phyloP scores from a whole-genome alignment of 2,888 invertebrate genomes.

The Oscheius onirici region DNA sequence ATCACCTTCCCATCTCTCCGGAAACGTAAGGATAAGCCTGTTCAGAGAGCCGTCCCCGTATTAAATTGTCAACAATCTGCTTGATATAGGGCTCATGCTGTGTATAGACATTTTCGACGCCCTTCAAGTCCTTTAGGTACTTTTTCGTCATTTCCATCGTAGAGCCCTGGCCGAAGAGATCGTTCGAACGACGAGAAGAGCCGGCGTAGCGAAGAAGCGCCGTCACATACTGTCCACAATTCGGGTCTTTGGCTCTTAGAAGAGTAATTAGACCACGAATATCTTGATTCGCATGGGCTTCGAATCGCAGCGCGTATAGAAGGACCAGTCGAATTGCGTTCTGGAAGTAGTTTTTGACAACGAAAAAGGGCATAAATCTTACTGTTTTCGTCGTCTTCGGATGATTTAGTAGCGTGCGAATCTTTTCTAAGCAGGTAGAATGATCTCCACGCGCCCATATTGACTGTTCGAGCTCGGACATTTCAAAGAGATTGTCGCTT shows the following conservation, averaged over 20 bases:
- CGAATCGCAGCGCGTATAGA: conserved; percentile 91
- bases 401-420: conserved; percentile 83
- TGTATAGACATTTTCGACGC: conserved; percentile 98
- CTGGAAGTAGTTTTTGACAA: conserved; percentile 42
- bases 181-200: conserved; percentile 81
- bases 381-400: conserved; percentile 75
- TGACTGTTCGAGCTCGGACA: conserved; percentile 82
- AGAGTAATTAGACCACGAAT: conserved; percentile 81
- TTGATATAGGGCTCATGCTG: conserved; percentile 92
- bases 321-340: conserved; percentile 87
- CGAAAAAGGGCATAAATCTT: background rate
- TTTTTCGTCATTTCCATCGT: conserved; percentile 90
- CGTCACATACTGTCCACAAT: conserved; percentile 39
- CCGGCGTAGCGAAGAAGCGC: conserved; percentile 77
- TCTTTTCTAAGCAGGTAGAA: conserved; percentile 77
- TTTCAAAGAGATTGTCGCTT: conserved; percentile 81
- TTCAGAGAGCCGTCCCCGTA: conserved; percentile 78
- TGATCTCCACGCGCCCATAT: conserved; percentile 80
- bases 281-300: conserved; percentile 88
- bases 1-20: conserved; percentile 36
- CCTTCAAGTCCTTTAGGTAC: conserved; percentile 79
- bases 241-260: conserved; percentile 75
- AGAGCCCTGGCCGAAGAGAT: conserved; percentile 85
- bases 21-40: conserved; percentile 78
- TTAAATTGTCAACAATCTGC: conserved; percentile 84